Evolutionary conservation across 2,113 vertebrate species (phyloP), one percentile per base, ranked within the genome.

Genomic region (Silurus asotus): DNA sequence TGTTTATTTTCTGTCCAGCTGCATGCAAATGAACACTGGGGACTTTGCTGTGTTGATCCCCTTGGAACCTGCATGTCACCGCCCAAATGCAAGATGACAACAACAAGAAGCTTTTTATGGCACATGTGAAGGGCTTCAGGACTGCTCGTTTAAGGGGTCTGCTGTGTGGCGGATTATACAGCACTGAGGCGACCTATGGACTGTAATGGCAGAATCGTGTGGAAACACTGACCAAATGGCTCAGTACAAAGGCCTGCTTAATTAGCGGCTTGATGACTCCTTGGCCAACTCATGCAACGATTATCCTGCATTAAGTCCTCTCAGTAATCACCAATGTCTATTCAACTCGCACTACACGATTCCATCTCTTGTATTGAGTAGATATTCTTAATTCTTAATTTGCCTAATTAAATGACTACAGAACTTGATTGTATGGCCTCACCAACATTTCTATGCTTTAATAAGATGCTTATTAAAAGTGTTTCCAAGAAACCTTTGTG

Each of bases 51-150:
- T 61, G 56, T 67, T 64, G 61, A 82, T 83, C 83, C 58, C 83
- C 83, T 25, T 80, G 65, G 80, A 86, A 87, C 48, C 79, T 62
- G 4, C 64, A 86, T 62, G 77, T 81, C 86, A 85, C 58, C 76
- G 53, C 78, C 23, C 62, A 67, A 69, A 79, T 51, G 53, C 74
- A 19, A 65, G 74, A 82, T 14, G 56, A 51, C 28, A 37, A 45
- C 49, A 58, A 78, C 53, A 61, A 65, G 74, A 25, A 55, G 62
- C 77, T 82, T 59, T 48, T 84, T 65, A 62, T 19, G 62, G 15
- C 25, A 20, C 80, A 51, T 65, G 75, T 25, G 53, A 9, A 28
- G 49, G 37, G 28, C 28, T 20, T 67, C 59, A 74, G 65, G 49
- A 15, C 61, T 23, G 23, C 56, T 69, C 49, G 76, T 75, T 53